Evolutionary conservation across 2,113 vertebrate species (phyloP).

Genomic region (Ophiodon elongatus): DNA sequence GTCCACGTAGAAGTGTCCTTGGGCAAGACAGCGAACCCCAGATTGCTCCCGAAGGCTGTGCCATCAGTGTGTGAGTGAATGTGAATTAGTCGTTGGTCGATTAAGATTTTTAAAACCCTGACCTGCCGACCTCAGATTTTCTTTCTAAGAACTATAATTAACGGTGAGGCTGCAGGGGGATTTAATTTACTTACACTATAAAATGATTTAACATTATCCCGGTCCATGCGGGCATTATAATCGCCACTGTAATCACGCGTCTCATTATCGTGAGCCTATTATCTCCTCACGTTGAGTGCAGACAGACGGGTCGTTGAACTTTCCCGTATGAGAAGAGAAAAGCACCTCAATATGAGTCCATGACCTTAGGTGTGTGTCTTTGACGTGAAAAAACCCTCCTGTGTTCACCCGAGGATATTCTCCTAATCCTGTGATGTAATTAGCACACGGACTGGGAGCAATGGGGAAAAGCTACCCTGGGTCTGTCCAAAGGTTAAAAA

Average conservation of each 20-base stretch:
- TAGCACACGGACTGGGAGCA: background rate
- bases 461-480: background rate
- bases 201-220: background rate
- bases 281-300: background rate
- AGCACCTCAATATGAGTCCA: background rate
- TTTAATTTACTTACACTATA: background rate
- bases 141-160: background rate
- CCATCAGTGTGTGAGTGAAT: background rate
- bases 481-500: background rate
- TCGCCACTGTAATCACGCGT: background rate
- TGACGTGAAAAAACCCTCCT: background rate
- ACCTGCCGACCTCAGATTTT: background rate
- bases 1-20: background rate
- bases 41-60: background rate
- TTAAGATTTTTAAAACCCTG: background rate
- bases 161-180: background rate
- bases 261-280: background rate
- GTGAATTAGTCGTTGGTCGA: background rate
- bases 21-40: background rate
- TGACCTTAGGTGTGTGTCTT: conserved; percentile 6
- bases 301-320: background rate
- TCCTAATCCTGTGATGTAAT: conserved; percentile 6
- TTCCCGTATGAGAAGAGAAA: background rate
- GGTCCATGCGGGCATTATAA: background rate
- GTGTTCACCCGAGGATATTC: background rate